Base-by-base conservation (phyloP, 2,797 vertebrate species). In the Pseudomugil gertrudae region DNA sequence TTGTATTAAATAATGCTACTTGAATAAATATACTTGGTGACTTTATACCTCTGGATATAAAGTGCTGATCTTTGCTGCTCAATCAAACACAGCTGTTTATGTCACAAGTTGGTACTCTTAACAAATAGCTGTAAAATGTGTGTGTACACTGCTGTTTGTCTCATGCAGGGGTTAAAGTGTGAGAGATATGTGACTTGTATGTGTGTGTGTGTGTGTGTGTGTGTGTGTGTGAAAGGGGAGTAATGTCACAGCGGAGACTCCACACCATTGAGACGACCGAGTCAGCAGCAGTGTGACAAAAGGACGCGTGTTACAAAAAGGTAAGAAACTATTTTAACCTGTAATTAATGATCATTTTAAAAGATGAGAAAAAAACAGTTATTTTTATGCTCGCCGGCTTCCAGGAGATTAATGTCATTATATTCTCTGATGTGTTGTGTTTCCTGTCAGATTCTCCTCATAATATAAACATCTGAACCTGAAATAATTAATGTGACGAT, bases 281-380 rank as follows among this genome's bases (percentile, higher is more conserved):
- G 53, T 72, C 62, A 52, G 64, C 66, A 60, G 74, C 33, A 40
- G 57, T 71, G 35, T 72, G 63, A 43, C 30, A 79, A 43, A 72
- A 66, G 5, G 57, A 43, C 52, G 65, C 51, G n/a, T 64, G 58
- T 73, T 33, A 19, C 23, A 10, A 24, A 40, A 75, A 9, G 84
- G 88, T 90, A 87, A 85, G 84, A 1, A 2, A 19, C 9, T 19
- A 54, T 52, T 66, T 51, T 5, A 2, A 5, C 43, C 19, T 0
- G 3, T 24, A n/a, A 23, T 48, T 13, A 51, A 10, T 43, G 7
- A 24, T 51, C 1, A 48, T 4, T 50, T 33, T 40, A 6, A 53
- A 52, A 47, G 9, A 15, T 36, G 11, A 3, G 11, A 36, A 32
- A 6, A 32, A 4, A 2, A 0, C 1, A 61, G 33, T 40, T 57